phyloP scores from a whole-genome alignment of 2,113 vertebrate genomes.

The Salvelinus sp. region DNA sequence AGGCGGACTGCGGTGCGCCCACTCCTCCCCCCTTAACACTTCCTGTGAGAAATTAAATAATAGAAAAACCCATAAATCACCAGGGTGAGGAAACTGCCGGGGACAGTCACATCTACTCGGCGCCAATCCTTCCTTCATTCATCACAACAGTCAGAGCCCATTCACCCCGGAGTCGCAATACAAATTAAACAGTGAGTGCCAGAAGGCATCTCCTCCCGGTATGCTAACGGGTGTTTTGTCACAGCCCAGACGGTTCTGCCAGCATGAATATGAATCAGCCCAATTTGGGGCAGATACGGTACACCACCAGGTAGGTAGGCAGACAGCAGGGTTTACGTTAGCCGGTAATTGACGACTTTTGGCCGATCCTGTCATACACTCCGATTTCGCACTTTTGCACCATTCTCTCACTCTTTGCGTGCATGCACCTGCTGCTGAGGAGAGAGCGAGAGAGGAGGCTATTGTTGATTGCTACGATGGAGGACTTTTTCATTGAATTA shows the following conservation, averaged over 20 bases:
- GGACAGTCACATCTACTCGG: conserved; percentile 77
- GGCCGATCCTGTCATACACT: too few species aligned
- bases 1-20: conserved; percentile 36
- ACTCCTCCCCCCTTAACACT: conserved; percentile 58
- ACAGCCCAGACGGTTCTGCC: conserved; percentile 32
- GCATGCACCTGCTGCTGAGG: too few species aligned
- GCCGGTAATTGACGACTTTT: too few species aligned
- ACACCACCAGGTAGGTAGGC: neutral
- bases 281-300: neutral
- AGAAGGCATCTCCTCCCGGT: conserved; percentile 61
- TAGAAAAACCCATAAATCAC: conserved; percentile 83
- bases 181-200: conserved; percentile 75
- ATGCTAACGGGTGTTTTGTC: conserved; percentile 50
- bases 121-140: conserved; percentile 79
- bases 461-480: too few species aligned
- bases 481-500: too few species aligned
- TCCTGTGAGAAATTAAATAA: conserved; percentile 76
- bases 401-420: too few species aligned
- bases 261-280: conserved; percentile 66
- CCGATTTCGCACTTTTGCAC: too few species aligned
- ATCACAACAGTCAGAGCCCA: conserved; percentile 78
- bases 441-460: too few species aligned
- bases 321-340: neutral
- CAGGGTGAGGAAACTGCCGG: conserved; percentile 61
- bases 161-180: conserved; percentile 50